Evolutionary conservation across 2,113 vertebrate genomes (phyloP).

Genomic region (Cheilinus undulatus): DNA sequence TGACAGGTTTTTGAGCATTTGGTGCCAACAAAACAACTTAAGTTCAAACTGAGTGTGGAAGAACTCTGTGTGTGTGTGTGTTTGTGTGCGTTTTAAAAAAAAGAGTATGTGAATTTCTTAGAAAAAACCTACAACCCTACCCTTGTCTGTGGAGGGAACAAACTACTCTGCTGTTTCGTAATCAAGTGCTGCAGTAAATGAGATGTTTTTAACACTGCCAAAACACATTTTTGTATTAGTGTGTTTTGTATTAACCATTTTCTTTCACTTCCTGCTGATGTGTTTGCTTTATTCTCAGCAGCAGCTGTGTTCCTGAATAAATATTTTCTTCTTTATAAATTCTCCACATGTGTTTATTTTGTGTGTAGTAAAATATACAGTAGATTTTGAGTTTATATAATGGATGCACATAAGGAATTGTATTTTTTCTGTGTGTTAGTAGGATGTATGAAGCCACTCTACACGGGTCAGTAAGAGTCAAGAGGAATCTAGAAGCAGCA

Average conservation of each 20-base stretch:
- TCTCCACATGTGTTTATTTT: background rate
- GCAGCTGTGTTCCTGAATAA: slow-evolving; percentile 76
- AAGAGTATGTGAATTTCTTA: slow-evolving; percentile 43
- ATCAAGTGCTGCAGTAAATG: slow-evolving; percentile 55
- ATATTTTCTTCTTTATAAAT: slow-evolving; percentile 74
- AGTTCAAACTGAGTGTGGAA: slow-evolving; percentile 27
- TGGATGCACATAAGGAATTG: too few species aligned
- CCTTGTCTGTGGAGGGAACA: slow-evolving; percentile 33
- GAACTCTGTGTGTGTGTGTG: slow-evolving; percentile 40
- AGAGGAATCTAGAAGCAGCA: too few species aligned
- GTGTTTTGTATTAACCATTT: slow-evolving; percentile 43
- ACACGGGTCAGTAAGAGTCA: too few species aligned
- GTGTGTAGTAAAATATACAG: background rate
- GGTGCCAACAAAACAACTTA: slow-evolving; percentile 64
- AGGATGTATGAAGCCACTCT: too few species aligned
- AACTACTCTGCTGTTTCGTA: slow-evolving; percentile 45
- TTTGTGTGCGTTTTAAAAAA: too few species aligned
- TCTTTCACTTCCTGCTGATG: slow-evolving; percentile 53
- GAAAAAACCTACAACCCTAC: slow-evolving; percentile 29
- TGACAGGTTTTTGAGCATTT: slow-evolving; percentile 40
- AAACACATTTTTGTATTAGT: slow-evolving; percentile 14
- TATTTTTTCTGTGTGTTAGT: too few species aligned
- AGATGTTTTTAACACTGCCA: slow-evolving; percentile 60
- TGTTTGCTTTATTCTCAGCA: slow-evolving; percentile 55
- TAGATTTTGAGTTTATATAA: background rate